Conservation (phyloP, 2,113 vertebrate genomes). For the human (Homo sapiens) region DNA sequence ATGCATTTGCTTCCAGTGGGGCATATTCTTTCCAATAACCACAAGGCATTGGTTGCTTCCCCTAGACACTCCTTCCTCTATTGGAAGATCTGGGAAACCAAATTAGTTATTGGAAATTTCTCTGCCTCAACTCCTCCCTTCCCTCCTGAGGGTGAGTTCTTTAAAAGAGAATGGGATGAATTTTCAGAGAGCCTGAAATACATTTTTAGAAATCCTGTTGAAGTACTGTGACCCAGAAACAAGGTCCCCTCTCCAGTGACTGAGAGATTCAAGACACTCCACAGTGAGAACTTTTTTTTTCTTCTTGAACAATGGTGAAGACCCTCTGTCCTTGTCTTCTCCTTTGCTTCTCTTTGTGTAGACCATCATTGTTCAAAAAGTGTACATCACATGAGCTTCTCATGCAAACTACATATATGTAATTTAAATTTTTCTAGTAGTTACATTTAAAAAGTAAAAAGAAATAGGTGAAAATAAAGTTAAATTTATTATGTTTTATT, state of each 20-base stretch:
- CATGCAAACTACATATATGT: neutral
- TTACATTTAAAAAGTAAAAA: constrained; percentile 8
- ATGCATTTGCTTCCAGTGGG: constrained; percentile 3
- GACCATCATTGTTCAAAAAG: neutral
- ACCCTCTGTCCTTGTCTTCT: neutral
- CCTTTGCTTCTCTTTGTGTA: neutral
- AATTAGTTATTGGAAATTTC: neutral
- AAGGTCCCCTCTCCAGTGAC: neutral
- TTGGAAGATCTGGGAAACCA: neutral
- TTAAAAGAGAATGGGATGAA: neutral
- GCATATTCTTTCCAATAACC: neutral
- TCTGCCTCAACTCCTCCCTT: neutral
- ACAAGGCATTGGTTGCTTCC: neutral
- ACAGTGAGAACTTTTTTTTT: neutral
- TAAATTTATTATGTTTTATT: neutral
- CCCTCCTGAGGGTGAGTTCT: neutral
- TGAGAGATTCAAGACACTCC: neutral
- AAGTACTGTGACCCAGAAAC: neutral
- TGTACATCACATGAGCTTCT: neutral
- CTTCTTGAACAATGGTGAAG: neutral
- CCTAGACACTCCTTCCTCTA: neutral
- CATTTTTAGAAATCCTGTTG: neutral
- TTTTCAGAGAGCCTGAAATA: neutral
- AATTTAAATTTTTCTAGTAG: neutral
- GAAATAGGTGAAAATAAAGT: neutral